phyloP scores from a whole-genome alignment of 2,797 vertebrate species.

The Parambassis ranga region DNA sequence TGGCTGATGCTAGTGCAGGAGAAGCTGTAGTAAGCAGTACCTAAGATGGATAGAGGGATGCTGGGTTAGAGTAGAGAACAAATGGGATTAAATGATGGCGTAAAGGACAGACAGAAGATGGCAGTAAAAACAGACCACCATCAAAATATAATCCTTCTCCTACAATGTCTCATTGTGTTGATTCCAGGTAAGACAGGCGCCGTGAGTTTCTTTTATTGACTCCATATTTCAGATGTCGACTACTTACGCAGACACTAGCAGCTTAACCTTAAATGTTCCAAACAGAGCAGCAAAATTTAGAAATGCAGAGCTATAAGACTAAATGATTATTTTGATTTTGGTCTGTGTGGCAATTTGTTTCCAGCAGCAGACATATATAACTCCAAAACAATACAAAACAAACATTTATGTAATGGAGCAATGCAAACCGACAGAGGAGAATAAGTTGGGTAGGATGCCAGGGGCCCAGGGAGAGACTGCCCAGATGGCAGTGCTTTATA shows the following conservation, averaged over 20 bases:
- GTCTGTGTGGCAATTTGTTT: no score
- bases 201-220: slow-evolving; percentile 38
- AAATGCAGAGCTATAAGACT: neutral
- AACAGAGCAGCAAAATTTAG: neutral
- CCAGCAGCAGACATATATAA: no score
- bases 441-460: neutral
- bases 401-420: neutral
- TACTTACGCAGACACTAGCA: slow-evolving; percentile 1
- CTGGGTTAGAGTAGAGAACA: slow-evolving; percentile 20
- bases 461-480: neutral
- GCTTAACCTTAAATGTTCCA: slow-evolving; percentile 1
- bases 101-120: slow-evolving; percentile 25
- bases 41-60: slow-evolving; percentile 35
- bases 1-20: neutral
- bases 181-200: neutral
- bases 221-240: slow-evolving; percentile 22
- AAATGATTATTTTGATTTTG: no score
- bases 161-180: slow-evolving; percentile 7
- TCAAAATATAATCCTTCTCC: slow-evolving; percentile 23
- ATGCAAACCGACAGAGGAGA: neutral
- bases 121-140: slow-evolving; percentile 33
- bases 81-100: slow-evolving; percentile 54
- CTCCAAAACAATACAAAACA: no score
- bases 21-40: neutral
- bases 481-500: neutral